Percentiles rank a stretch among this genome's conserved stretches.
phyloP scores from a whole-genome alignment of 1,140 invertebrate species.

The Drosophila equinoxialis region DNA sequence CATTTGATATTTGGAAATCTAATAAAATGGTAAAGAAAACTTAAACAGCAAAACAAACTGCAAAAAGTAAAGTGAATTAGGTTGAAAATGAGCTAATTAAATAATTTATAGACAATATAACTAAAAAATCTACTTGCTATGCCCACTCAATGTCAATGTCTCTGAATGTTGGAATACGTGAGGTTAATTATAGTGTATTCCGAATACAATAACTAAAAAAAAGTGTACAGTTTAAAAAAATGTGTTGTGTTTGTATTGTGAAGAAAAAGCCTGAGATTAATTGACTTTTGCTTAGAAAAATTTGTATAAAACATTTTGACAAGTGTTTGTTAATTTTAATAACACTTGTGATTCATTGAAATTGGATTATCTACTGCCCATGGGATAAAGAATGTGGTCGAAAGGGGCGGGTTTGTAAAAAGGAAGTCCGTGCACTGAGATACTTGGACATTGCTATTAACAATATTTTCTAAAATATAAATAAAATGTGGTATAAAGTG shows the following conservation, averaged over 20 bases:
- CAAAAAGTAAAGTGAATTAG: slow-evolving; percentile 5
- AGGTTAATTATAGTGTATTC: slow-evolving; percentile 26
- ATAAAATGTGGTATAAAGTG: too few relatives aligned
- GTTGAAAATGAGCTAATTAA: not conserved
- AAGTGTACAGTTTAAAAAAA: not conserved
- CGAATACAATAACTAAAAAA: not conserved
- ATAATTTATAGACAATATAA: not conserved
- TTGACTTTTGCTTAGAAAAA: not conserved
- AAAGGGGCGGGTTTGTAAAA: too few relatives aligned
- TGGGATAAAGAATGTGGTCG: too few relatives aligned
- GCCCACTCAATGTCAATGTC: slow-evolving; percentile 32
- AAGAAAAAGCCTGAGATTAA: not conserved
- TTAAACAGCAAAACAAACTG: slow-evolving; percentile 1
- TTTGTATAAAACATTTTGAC: too few relatives aligned
- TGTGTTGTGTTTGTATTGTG: not conserved
- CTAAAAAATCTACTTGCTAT: not conserved
- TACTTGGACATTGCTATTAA: too few relatives aligned
- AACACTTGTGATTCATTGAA: too few relatives aligned
- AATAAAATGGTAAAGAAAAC: slow-evolving; percentile 9
- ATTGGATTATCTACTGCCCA: too few relatives aligned
- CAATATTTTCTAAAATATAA: too few relatives aligned
- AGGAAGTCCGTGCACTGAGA: too few relatives aligned
- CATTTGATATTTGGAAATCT: slow-evolving; percentile 17
- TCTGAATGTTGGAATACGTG: slow-evolving; percentile 34
- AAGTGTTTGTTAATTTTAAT: too few relatives aligned